Evolutionary conservation across 2,888 invertebrate species (phyloP).

Genomic region (Bimastos eiseni): DNA sequence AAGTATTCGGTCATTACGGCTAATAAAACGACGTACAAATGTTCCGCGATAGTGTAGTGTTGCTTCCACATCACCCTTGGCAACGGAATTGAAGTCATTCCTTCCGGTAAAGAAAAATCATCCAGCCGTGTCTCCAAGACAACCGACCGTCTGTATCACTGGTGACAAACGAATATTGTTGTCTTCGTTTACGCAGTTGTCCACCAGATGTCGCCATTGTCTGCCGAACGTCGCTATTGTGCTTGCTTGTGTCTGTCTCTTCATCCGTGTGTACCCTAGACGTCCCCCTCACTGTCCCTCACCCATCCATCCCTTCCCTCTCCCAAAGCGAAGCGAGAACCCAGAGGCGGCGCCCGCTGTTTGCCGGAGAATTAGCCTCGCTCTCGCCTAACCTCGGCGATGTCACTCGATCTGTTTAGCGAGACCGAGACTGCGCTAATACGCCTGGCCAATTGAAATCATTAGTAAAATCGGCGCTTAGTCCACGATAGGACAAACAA

Average conservation of each 20-base stretch:
- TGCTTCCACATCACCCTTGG: too few relatives aligned
- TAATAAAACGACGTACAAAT: too few relatives aligned
- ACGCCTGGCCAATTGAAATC: neutral
- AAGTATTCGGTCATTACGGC: too few relatives aligned
- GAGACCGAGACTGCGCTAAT: neutral
- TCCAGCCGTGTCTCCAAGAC: neutral
- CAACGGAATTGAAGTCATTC: neutral
- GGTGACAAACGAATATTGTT: neutral
- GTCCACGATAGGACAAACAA: constrained; percentile 13
- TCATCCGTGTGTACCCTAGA: too few relatives aligned
- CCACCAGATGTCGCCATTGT: constrained; percentile 6
- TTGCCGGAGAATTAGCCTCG: neutral
- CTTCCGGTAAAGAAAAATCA: neutral
- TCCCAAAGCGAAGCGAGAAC: neutral
- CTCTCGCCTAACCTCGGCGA: constrained; percentile 6
- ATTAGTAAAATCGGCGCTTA: constrained; percentile 13
- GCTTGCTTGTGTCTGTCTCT: too few relatives aligned
- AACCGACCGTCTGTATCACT: neutral
- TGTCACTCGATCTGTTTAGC: constrained; percentile 1
- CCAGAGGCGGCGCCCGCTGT: constrained; percentile 13
- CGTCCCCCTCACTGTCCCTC: too few relatives aligned
- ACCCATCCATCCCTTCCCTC: neutral
- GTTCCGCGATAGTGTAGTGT: too few relatives aligned
- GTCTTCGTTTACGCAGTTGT: neutral
- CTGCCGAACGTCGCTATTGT: neutral